phyloP scores from a whole-genome alignment of 2,113 vertebrate genomes.

The Struthio camelus region DNA sequence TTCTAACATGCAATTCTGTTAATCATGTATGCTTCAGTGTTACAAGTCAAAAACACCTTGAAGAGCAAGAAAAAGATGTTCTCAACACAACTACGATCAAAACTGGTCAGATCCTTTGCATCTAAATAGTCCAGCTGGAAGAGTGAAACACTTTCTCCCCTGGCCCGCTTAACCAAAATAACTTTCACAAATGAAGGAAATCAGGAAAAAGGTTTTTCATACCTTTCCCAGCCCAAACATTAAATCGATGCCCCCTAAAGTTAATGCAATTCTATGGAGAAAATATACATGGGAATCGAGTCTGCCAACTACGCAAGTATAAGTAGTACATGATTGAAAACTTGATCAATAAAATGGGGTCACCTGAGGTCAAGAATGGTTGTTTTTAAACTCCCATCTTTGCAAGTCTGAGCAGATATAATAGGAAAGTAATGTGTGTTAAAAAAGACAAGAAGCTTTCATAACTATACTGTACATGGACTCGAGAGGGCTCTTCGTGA shows the following conservation, averaged over 20 bases:
- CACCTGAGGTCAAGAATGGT: not conserved
- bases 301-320: not conserved
- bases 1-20: not conserved
- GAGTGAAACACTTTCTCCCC: not conserved
- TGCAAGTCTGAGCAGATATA: not conserved
- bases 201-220: not conserved
- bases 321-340: not conserved
- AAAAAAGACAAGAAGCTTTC: not conserved
- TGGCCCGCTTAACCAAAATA: not conserved
- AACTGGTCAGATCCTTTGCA: not conserved
- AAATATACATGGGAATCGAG: not conserved
- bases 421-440: not conserved
- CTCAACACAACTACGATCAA: not conserved
- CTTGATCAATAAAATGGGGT: not conserved
- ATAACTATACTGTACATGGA: not conserved
- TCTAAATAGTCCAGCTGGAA: not conserved
- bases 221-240: not conserved
- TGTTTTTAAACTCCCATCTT: not conserved
- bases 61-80: not conserved
- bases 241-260: not conserved
- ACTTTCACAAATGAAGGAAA: not conserved
- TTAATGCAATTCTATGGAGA: not conserved
- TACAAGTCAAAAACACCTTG: not conserved
- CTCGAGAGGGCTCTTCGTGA: not conserved
- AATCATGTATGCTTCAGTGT: accelerated